These are phyloP conservation scores for Tetrax tetrax DNA, from an alignment of 2,113 vertebrate genomes.

Conservation along the genomic window DNA sequence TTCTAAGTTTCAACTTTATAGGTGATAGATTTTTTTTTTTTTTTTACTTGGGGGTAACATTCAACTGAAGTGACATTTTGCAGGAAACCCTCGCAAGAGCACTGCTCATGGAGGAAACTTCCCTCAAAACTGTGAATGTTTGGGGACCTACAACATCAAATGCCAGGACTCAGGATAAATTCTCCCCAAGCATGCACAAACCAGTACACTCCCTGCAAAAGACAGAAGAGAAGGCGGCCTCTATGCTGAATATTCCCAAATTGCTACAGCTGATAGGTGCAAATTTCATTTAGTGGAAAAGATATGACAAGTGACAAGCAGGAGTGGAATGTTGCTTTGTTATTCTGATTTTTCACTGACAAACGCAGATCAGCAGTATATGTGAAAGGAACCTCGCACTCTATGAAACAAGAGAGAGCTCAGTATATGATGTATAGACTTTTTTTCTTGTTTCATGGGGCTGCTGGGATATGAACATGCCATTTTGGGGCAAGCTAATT, in stretches of 20 bases:
- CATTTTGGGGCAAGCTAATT: slow-evolving; percentile 59
- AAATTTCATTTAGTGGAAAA: neutral
- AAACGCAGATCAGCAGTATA: neutral
- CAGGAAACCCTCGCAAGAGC: neutral
- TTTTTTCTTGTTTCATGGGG: slow-evolving; percentile 13
- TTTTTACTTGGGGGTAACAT: too few relatives aligned
- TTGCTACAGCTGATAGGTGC: neutral
- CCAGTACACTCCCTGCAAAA: neutral
- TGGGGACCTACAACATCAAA: neutral
- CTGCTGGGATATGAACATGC: slow-evolving; percentile 14
- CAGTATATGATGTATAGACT: slow-evolving; percentile 8
- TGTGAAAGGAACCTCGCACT: neutral
- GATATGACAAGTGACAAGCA: neutral
- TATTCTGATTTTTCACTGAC: slow-evolving; percentile 46
- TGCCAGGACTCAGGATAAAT: neutral
- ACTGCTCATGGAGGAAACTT: neutral
- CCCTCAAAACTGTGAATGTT: neutral
- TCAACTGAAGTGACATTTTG: neutral
- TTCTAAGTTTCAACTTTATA: neutral
- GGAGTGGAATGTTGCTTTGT: slow-evolving; percentile 8
- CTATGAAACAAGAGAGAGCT: neutral
- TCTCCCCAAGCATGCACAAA: neutral
- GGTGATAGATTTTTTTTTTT: neutral
- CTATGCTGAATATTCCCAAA: neutral
- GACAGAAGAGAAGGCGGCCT: neutral